Conservation (phyloP, 2,888 invertebrate genomes). For the Gortyna flavago region DNA sequence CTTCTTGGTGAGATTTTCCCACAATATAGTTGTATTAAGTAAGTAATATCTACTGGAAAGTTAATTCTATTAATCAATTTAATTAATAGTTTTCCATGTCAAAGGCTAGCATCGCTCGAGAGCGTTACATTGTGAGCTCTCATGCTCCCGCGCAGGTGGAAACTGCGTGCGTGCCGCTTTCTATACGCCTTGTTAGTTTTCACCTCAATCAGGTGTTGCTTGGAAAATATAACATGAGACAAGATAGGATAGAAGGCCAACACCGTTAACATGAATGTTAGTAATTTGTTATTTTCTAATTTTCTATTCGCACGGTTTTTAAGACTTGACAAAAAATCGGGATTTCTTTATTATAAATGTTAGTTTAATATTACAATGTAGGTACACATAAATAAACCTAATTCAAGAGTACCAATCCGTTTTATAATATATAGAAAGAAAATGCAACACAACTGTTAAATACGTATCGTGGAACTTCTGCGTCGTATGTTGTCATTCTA, state of each 20-base stretch:
- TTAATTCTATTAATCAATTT: constrained; percentile 24
- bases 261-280: background rate
- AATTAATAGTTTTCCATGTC: constrained; percentile 32
- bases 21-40: background rate
- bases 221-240: constrained; percentile 23
- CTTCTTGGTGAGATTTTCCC: background rate
- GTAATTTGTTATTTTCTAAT: too few species aligned
- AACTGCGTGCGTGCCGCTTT: constrained; percentile 62
- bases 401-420: background rate
- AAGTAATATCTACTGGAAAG: constrained; percentile 37
- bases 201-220: constrained; percentile 55
- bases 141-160: constrained; percentile 46
- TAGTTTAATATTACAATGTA: too few species aligned
- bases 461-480: constrained; percentile 22
- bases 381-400: background rate
- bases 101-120: constrained; percentile 14
- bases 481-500: background rate
- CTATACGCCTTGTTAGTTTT: constrained; percentile 66
- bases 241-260: constrained; percentile 12
- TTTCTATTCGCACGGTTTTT: too few species aligned
- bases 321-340: too few species aligned
- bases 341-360: too few species aligned
- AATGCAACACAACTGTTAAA: background rate
- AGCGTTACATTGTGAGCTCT: constrained; percentile 28
- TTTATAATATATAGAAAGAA: background rate